Base-by-base conservation (phyloP, 2,797 vertebrate species). In the Arnoldichthys spilopterus region DNA sequence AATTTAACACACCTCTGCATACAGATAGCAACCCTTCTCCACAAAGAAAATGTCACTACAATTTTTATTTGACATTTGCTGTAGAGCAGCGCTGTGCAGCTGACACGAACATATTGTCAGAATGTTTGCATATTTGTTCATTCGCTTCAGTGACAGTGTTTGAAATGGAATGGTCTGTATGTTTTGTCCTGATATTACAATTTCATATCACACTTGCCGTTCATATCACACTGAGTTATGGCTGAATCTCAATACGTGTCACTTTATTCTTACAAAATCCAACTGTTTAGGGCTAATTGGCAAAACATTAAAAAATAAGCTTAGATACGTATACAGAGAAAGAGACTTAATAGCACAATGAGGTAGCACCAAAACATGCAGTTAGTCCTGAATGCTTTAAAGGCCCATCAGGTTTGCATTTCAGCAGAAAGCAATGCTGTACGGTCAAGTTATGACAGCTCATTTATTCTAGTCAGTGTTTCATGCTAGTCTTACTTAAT, bases 51-150 rank as follows among this genome's bases (percentile, higher is more conserved):
- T 84, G 63, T 79, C 78, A 67, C 61, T 59, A 11, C 45, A 77
- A 62, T 72, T 76, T 43, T 77, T 53, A 56, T 47, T 79, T 79
- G 73, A 74, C 74, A 81, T 80, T 83, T 83, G 74, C 68, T 74
- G 61, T 24, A 45, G 13, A 67, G 16, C 30, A 62, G 34, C 53
- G 58, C 37, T 2, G 20, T 30, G 54, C 40, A 24, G 6, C 56
- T 73, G 76, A 74, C 16, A 63, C 72, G 51, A 78, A 49, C 34
- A 68, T 58, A 47, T 74, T 85, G 47, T 75, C 79, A 34, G 59
- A 47, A 43, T 80, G 74, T 75, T 82, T 80, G 74, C 67, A 72
- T 72, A 49, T 74, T 80, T 77, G 66, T 32, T 32, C 9, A 26
- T 72, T 22, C 26, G 69, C 74, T 13, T 45, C 43, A 67, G 53